Conservation (phyloP, 1,140 invertebrate species). For the Drosophila arawakana region DNA sequence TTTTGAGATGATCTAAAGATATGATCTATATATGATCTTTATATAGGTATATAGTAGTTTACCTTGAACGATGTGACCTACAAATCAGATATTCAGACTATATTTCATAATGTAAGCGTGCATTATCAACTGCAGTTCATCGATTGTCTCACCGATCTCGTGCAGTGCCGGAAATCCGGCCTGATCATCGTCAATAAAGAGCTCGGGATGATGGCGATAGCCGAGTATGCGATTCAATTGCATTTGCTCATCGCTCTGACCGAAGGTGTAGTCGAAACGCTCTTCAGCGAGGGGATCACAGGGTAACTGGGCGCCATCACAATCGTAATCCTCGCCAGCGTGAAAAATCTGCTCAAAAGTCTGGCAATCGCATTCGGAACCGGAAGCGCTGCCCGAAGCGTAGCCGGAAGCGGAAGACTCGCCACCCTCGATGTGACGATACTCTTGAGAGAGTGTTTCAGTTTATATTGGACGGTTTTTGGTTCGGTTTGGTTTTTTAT, state of each 20-base stretch:
- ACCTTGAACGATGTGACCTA: conserved; percentile 68
- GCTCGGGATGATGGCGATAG: conserved; percentile 73
- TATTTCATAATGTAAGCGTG: conserved; percentile 83
- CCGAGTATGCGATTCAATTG: conserved; percentile 73
- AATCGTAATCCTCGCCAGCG: conserved; percentile 70
- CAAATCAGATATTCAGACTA: conserved; percentile 79
- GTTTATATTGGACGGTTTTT: conserved; percentile 12
- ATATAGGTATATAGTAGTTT: conserved; percentile 49
- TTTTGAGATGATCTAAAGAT: conserved; percentile 45
- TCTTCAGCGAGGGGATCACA: conserved; percentile 3
- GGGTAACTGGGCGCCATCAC: conserved; percentile 45
- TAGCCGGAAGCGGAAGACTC: conserved; percentile 58
- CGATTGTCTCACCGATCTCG: conserved; percentile 84
- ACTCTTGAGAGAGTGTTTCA: conserved; percentile 59
- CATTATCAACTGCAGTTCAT: conserved; percentile 83
- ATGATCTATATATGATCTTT: conserved; percentile 1
- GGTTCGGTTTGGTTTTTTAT: not conserved
- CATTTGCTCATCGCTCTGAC: conserved; percentile 65
- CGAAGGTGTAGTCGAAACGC: conserved; percentile 61
- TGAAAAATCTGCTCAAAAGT: conserved; percentile 71
- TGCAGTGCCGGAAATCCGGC: conserved; percentile 79
- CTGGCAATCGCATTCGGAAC: conserved; percentile 60
- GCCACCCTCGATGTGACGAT: conserved; percentile 79
- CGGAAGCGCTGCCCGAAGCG: conserved; percentile 1
- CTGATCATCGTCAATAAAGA: conserved; percentile 80